Conservation (phyloP, 2,797 vertebrate genomes). For the Halcyon chelicuti region DNA sequence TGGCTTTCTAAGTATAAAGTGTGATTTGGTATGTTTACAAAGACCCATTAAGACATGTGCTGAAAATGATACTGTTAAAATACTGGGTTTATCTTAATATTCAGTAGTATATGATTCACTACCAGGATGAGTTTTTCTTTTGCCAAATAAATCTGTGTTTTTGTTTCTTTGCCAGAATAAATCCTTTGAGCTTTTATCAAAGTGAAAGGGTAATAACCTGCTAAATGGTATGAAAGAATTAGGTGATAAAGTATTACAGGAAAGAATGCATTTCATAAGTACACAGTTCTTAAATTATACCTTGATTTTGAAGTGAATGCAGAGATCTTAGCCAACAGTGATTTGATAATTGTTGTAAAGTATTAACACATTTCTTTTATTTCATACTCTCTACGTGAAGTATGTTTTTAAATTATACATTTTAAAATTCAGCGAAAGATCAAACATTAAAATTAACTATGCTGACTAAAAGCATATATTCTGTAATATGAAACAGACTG, state of each 20-base stretch:
- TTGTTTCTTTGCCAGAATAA: constrained; percentile 62
- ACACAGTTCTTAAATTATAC: constrained; percentile 26
- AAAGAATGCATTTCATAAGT: constrained; percentile 43
- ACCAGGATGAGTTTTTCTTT: constrained; percentile 32
- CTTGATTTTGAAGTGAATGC: constrained; percentile 34
- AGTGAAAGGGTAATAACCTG: constrained; percentile 55
- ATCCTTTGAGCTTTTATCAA: constrained; percentile 64
- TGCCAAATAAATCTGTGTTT: constrained; percentile 14
- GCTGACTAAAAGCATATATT: constrained; percentile 31
- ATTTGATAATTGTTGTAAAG: constrained; percentile 49
- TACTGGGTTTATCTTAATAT: constrained; percentile 26
- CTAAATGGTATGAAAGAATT: constrained; percentile 43
- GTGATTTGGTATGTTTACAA: background rate
- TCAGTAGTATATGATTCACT: constrained; percentile 29
- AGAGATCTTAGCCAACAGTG: background rate
- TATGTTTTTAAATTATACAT: constrained; percentile 36
- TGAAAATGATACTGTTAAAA: constrained; percentile 34
- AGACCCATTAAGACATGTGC: background rate
- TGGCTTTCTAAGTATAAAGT: background rate
- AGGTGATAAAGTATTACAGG: constrained; percentile 44
- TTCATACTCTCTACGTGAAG: background rate
- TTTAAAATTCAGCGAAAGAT: constrained; percentile 49
- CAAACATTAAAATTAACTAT: constrained; percentile 44
- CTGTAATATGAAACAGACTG: constrained; percentile 41
- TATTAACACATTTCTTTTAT: constrained; percentile 55